These are phyloP conservation scores for Diaperis boleti DNA, from an alignment of 2,888 invertebrate species.

Conservation along the genomic window DNA sequence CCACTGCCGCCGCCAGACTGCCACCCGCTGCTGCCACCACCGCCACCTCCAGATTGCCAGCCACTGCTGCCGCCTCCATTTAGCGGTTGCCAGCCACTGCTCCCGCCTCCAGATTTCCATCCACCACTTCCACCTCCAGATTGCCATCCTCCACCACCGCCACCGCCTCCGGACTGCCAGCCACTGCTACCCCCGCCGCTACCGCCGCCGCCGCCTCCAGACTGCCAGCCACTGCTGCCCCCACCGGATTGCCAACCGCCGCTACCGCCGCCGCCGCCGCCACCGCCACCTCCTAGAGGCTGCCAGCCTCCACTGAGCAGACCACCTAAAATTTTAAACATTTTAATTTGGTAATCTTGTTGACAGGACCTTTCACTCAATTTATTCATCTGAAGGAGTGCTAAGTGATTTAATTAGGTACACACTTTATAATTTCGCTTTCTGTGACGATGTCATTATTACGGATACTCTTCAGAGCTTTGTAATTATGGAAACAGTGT, in stretches of 20 bases:
- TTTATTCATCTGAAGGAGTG: slow-evolving; percentile 7
- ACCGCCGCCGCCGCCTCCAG: slow-evolving; percentile 21
- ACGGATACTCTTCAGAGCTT: background rate
- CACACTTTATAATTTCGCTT: background rate
- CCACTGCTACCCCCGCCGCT: slow-evolving; percentile 18
- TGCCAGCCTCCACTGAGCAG: background rate
- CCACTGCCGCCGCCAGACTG: slow-evolving; percentile 12
- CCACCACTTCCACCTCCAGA: background rate
- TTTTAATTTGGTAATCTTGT: background rate
- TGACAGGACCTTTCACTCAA: slow-evolving; percentile 7
- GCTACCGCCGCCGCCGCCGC: slow-evolving; percentile 8
- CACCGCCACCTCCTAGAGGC: background rate
- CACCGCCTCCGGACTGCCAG: background rate
- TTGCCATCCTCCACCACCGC: slow-evolving; percentile 6
- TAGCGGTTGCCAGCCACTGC: slow-evolving; percentile 1
- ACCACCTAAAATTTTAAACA: background rate
- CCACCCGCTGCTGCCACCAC: slow-evolving; percentile 11
- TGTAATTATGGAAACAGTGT: no score
- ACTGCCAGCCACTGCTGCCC: slow-evolving; percentile 18
- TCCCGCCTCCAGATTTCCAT: slow-evolving; percentile 17
- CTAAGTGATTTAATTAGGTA: slow-evolving; percentile 3
- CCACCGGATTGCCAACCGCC: slow-evolving; percentile 21
- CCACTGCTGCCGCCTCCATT: slow-evolving; percentile 12
- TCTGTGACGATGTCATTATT: background rate
- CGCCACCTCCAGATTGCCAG: slow-evolving; percentile 13